Evolutionary conservation across 2,113 vertebrate genomes (phyloP), one percentile per base, ranked within the genome.

Genomic region (Leucopternis melanops): DNA sequence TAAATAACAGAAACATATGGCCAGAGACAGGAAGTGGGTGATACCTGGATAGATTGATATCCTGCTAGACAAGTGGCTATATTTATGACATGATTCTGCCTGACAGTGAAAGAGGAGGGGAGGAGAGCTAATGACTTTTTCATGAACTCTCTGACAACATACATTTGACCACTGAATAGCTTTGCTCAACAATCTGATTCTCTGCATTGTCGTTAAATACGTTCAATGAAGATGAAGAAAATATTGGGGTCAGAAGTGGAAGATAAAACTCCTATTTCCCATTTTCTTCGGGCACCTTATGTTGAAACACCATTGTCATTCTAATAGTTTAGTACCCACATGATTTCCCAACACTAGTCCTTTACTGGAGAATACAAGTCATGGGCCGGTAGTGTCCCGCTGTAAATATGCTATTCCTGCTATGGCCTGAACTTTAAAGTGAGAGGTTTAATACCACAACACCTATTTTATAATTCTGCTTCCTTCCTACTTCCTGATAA

Each of bases 1-100:
- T 98, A 98, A 98, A 98, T 97, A 98, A 98, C 98, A 97, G 98
- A 98, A 99, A 98, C 99, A 99, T 98, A 98, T 98, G 99, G 98
- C 97, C 97, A 11, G 97, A 98, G 98, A 98, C 98, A 98, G 98
- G 98, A 98, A 97, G 97, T 97, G 96, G 98, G 97, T 98, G 97
- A 98, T 98, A 98, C 98, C 98, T 98, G 98, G 92, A 95, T 86
- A 97, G 98, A 97, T 97, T 96, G 97, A 92, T 95, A 97, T 97
- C 97, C 97, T 96, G 90, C 97, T 96, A 81, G 98, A 97, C 98
- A 97, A 97, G 97, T 97, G 94, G 91, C 81, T 82, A 74, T 97
- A 98, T 98, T 98, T 97, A 98, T 98, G 98, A 98, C 98, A 97
- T 97, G 97, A 98, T 98, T 97, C 95, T 81, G 72, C 97, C 95